Evolutionary conservation across 2,888 invertebrate species (phyloP).

Genomic region (Pammene aurita): DNA sequence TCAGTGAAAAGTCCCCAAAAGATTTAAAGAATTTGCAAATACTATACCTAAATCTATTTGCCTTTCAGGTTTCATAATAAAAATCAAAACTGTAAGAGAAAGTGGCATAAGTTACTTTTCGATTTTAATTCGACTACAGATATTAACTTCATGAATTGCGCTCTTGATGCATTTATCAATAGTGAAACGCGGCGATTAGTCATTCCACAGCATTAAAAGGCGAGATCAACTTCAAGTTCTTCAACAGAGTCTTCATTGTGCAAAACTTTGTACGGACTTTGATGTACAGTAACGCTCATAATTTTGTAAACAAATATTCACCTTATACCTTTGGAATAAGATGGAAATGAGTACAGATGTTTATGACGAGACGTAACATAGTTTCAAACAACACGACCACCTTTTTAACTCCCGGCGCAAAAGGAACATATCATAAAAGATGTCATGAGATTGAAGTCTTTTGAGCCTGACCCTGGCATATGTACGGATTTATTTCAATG

Average conservation of each 20-base stretch:
- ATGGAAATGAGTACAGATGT: background rate
- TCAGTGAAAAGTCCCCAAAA: too few relatives aligned
- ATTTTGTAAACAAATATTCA: background rate
- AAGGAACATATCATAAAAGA: conserved; percentile 4
- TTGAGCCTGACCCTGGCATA: background rate
- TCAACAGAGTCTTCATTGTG: conserved; percentile 7
- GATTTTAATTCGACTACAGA: too few relatives aligned
- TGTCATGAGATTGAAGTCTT: background rate
- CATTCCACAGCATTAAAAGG: conserved; percentile 6
- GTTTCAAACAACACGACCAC: background rate
- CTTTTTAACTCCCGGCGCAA: background rate
- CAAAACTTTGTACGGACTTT: conserved; percentile 4
- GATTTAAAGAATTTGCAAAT: too few relatives aligned
- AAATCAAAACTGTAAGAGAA: too few relatives aligned
- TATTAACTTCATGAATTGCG: conserved; percentile 9
- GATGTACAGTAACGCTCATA: background rate
- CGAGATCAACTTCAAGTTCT: background rate
- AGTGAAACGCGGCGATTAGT: conserved; percentile 15
- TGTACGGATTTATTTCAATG: background rate
- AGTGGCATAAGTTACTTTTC: too few relatives aligned
- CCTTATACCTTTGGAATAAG: background rate
- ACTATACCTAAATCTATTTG: too few relatives aligned
- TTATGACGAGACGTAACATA: background rate
- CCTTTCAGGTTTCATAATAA: too few relatives aligned
- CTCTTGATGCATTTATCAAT: conserved; percentile 12